A percentile compares a stretch with the other conserved stretches of the same genome.
These are phyloP conservation scores for Xestia ashworthii DNA, from an alignment of 2,888 invertebrate species.

Conservation along the genomic window DNA sequence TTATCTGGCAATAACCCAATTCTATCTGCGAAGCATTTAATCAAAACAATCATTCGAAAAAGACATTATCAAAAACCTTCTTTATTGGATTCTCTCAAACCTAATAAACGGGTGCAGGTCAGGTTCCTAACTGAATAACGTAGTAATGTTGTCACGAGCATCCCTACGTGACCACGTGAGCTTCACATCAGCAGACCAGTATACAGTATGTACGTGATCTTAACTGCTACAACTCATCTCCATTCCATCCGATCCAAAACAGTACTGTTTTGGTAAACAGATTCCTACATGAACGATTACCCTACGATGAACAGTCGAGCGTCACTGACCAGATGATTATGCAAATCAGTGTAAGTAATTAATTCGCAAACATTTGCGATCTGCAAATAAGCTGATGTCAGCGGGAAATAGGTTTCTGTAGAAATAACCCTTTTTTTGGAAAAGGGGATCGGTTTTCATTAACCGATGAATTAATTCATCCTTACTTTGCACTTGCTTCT, in stretches of 20 bases:
- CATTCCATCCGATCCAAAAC: neutral
- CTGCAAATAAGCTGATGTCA: neutral
- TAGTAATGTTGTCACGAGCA: neutral
- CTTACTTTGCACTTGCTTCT: neutral
- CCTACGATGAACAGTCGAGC: neutral
- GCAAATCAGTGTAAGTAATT: constrained; percentile 10
- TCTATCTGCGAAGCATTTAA: neutral
- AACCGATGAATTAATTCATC: neutral
- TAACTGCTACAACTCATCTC: neutral
- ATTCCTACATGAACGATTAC: neutral
- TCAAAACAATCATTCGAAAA: neutral
- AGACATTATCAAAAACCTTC: neutral
- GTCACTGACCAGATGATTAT: neutral
- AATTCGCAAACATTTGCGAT: constrained; percentile 12
- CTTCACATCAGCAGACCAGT: neutral
- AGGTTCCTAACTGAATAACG: neutral
- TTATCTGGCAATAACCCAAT: neutral
- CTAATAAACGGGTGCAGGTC: neutral
- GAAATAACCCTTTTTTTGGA: neutral
- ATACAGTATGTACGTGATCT: neutral
- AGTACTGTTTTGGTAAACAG: too few relatives aligned
- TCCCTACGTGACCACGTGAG: neutral
- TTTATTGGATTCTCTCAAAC: neutral
- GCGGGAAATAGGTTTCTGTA: neutral
- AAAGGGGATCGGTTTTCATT: neutral